Percentiles rank a stretch among this genome's conserved stretches.
Evolutionary conservation across 2,113 vertebrate genomes (phyloP).

Genomic region (Panthera leo): DNA sequence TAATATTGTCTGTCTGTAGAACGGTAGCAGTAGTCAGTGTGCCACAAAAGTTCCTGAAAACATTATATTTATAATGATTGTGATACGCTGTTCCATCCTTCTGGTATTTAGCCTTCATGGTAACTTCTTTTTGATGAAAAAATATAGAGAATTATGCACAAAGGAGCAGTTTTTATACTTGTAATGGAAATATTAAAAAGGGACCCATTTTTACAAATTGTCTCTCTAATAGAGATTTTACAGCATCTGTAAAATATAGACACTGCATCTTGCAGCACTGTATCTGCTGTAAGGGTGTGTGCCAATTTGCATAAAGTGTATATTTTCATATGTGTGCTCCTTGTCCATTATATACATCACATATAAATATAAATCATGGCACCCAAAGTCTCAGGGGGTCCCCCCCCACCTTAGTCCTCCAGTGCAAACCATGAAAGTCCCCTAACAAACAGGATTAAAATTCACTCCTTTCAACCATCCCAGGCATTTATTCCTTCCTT

Average conservation of each 20-base stretch:
- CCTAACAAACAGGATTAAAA: slow-evolving; percentile 89
- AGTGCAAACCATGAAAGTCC: slow-evolving; percentile 83
- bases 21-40: slow-evolving; percentile 58
- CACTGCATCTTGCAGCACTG: background rate
- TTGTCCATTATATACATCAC: slow-evolving; percentile 62
- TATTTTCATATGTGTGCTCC: slow-evolving; percentile 64
- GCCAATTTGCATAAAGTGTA: slow-evolving; percentile 60
- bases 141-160: slow-evolving; percentile 81
- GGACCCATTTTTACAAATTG: slow-evolving; percentile 73
- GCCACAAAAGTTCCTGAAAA: slow-evolving; percentile 72
- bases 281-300: slow-evolving; percentile 35
- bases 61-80: slow-evolving; percentile 80
- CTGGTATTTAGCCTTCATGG: slow-evolving; percentile 75
- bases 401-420: slow-evolving; percentile 74
- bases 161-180: slow-evolving; percentile 73
- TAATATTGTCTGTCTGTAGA: slow-evolving; percentile 80
- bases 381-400: slow-evolving; percentile 75
- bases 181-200: slow-evolving; percentile 79
- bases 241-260: slow-evolving; percentile 67
- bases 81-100: slow-evolving; percentile 79
- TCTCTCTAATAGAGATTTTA: slow-evolving; percentile 74
- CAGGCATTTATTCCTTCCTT: slow-evolving; percentile 92
- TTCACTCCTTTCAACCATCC: slow-evolving; percentile 88
- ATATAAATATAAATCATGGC: slow-evolving; percentile 78
- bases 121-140: slow-evolving; percentile 81